Base-by-base conservation (phyloP, 2,888 invertebrate genomes). In the Perizoma flavofasciatum region DNA sequence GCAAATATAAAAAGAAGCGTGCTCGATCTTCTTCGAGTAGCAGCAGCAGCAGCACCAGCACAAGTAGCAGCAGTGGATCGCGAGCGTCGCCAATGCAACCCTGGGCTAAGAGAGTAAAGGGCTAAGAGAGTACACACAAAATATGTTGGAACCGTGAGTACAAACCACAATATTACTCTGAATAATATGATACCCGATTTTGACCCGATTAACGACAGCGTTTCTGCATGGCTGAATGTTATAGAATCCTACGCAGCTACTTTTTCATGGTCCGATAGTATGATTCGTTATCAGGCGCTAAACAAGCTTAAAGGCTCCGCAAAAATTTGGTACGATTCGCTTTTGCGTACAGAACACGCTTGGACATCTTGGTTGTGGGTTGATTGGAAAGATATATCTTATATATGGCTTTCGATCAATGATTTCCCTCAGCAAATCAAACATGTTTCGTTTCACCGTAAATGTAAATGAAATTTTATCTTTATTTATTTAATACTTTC, bases 161-260 rank as follows among this genome's bases (percentile, higher is more conserved):
- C 49, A 34, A 53, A 43, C 45, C 49, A 34, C 11, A 54, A 40
- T 46, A 55, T 8, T 40, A 40, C 39, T 46, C 47, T 62, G 35
- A n/a, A 33, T 32, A 50, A 53, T n/a, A 57, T 66, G 5, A 63
- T 66, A 8, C 66, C 66, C 9, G 63, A 63, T 32, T 66, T 66
- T 40, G 66, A 66, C 45, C 66, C 63, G 0, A 11, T 63, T 8
- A 58, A 9, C 48, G 65, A 66, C 48, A 45, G 61, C 33, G 44
- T 66, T 8, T 54, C 47, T 35, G 52, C 58, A 6, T 66, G 62
- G 62, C 55, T 65, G 11, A 60, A 44, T 55, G 56, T 66, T 43
- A 59, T 66, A 2, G 22, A 66, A 8, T 61, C 56, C 5, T 59
- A 63, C 48, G 54, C 66, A 8, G 9, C 49, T 39, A 61, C 66